Evolutionary conservation across 2,888 invertebrate species (phyloP), one percentile per base, ranked within the genome.

Genomic region (Hylaea fasciaria): DNA sequence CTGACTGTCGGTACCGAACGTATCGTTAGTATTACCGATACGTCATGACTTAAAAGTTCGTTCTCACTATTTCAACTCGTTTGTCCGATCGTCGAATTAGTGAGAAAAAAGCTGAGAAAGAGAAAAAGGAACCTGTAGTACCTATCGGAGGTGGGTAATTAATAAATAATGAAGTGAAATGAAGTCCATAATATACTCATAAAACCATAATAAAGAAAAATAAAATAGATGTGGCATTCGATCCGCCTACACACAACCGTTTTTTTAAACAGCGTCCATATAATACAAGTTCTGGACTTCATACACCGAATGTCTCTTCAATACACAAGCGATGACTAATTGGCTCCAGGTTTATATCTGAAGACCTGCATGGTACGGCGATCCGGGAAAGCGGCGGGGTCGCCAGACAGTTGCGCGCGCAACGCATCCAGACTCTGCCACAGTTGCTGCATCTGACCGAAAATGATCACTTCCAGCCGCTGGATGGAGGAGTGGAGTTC

Each of bases 401-500:
- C 74, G 13, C 78, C 78, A 1, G 80, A 68, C 1, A 91, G 60
- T 57, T 91, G 89, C 2, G 73, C 60, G 0, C 91, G 85, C 53
- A 92, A 57, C 0, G 90, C 86, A 68, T 92, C 91, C 59, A 92
- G 71, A 57, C 89, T 92, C 74, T 89, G 88, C 92, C 92, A 91
- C 11, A 92, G 66, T 58, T 91, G 92, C 72, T 91, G 91, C 92
- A 92, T 91, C 70, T 92, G 92, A 0, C 92, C 92, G 70, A 77
- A 87, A 57, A 92, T 92, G 60, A 92, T 88, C 50, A 91, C 80
- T 70, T 92, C 92, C 46, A 92, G 63, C 0, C 92, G 83, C 68
- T 90, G 91, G 8, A 91, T 83, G 0, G 92, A 80, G 16, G 68
- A 82, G 64, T 91, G 91, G 17, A 92, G 81, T 66, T 92, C 91